Conservation (phyloP, 2,888 invertebrate genomes). For the Tenodera sinensis region DNA sequence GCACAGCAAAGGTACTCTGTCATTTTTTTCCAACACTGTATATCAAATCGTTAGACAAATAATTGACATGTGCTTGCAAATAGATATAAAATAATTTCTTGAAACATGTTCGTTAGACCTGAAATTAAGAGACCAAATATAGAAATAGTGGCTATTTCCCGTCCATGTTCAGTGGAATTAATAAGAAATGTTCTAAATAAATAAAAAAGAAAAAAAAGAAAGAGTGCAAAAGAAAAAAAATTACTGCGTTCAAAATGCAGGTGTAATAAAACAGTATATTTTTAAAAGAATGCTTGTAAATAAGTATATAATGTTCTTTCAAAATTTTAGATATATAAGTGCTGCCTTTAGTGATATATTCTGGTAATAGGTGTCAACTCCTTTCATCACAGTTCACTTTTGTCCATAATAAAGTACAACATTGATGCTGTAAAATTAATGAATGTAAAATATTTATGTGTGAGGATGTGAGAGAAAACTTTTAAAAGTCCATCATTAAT, state of each 20-base stretch:
- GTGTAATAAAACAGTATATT: background rate
- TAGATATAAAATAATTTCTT: background rate
- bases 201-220: background rate
- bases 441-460: background rate
- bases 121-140: background rate
- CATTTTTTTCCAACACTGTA: background rate
- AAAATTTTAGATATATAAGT: background rate
- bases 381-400: background rate
- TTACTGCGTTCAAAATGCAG: background rate
- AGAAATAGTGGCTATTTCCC: slow-evolving; percentile 2
- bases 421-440: background rate
- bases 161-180: background rate
- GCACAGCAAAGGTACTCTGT: background rate
- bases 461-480: background rate
- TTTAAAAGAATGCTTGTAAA: background rate
- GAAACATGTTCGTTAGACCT: background rate
- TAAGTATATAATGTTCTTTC: background rate
- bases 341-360: background rate
- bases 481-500: background rate
- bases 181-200: background rate
- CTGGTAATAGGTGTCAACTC: background rate
- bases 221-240: background rate
- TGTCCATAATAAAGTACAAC: slow-evolving; percentile 8
- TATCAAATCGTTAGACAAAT: background rate
- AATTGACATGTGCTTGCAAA: background rate